phyloP scores from a whole-genome alignment of 1,140 invertebrate species.

The Drosophila lini region DNA sequence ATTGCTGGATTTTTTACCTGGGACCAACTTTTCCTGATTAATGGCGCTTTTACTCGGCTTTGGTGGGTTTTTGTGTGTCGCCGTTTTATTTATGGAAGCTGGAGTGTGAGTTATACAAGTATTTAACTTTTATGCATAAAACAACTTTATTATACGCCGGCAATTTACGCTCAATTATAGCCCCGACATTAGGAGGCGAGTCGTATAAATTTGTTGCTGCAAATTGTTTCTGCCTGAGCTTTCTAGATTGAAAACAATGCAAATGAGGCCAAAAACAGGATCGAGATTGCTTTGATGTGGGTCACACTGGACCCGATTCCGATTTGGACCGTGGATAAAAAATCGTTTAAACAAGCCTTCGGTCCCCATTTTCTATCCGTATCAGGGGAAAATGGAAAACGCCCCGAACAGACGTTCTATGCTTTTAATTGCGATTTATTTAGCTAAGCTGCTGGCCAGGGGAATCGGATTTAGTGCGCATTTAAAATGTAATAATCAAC shows the following conservation, averaged over 20 bases:
- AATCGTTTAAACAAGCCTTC: slow-evolving; percentile 15
- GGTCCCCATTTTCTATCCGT: not conserved
- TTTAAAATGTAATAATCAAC: slow-evolving; percentile 43
- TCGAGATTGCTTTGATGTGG: slow-evolving; percentile 33
- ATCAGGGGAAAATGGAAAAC: slow-evolving; percentile 15
- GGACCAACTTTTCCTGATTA: slow-evolving; percentile 68
- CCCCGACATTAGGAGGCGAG: slow-evolving; percentile 27
- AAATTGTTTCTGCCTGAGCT: slow-evolving; percentile 43
- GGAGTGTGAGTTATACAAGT: slow-evolving; percentile 41
- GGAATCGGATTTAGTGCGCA: slow-evolving; percentile 17
- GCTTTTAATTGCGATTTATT: slow-evolving; percentile 42
- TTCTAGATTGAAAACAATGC: slow-evolving; percentile 42
- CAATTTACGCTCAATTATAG: slow-evolving; percentile 78
- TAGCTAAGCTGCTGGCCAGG: slow-evolving; percentile 37
- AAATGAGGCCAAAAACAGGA: slow-evolving; percentile 27
- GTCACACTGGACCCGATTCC: slow-evolving; percentile 6
- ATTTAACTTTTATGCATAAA: slow-evolving; percentile 62
- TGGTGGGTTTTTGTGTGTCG: slow-evolving; percentile 12
- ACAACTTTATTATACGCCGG: slow-evolving; percentile 70
- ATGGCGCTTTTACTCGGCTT: slow-evolving; percentile 63
- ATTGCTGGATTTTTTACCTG: slow-evolving; percentile 37
- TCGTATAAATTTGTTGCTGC: slow-evolving; percentile 49
- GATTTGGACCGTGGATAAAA: slow-evolving; percentile 23
- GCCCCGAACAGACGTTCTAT: slow-evolving; percentile 23
- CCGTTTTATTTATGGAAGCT: slow-evolving; percentile 34